phyloP scores from a whole-genome alignment of 2,888 invertebrate genomes.

The Caradrina kadenii region DNA sequence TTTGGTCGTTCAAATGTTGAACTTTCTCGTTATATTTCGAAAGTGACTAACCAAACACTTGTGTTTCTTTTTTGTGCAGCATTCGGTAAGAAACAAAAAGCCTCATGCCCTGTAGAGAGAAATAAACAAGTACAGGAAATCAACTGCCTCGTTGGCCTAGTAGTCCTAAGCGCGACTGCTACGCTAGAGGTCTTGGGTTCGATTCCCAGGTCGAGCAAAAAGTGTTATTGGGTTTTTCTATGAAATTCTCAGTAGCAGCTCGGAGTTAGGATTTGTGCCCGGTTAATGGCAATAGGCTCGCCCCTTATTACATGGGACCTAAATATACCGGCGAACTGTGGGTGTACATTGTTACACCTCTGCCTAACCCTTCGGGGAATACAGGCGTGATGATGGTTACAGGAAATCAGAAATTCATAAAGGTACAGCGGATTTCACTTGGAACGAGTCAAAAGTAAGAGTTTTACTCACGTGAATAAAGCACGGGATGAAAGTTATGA shows the following conservation, averaged over 20 bases:
- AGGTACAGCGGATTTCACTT: conserved; percentile 45
- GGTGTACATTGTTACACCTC: too few species aligned
- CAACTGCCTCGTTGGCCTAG: too few species aligned
- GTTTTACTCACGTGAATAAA: conserved; percentile 38
- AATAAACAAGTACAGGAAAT: conserved; percentile 36
- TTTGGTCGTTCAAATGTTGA: not conserved
- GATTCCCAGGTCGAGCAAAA: too few species aligned
- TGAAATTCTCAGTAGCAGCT: too few species aligned
- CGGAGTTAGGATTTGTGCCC: too few species aligned
- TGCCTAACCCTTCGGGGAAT: too few species aligned
- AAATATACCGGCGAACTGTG: too few species aligned
- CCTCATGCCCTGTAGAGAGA: conserved; percentile 22
- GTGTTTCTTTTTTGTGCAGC: conserved; percentile 16
- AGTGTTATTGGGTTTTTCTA: too few species aligned
- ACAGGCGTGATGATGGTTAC: conserved; percentile 1
- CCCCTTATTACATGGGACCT: too few species aligned
- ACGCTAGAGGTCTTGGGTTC: too few species aligned
- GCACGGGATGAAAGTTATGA: conserved; percentile 26
- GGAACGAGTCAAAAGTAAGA: conserved; percentile 42
- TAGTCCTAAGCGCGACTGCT: too few species aligned
- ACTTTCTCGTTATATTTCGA: conserved; percentile 4
- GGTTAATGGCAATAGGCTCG: too few species aligned
- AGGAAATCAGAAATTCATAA: conserved; percentile 47
- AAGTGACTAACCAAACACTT: not conserved
- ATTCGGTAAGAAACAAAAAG: conserved; percentile 4